Base-by-base conservation (phyloP, 2,888 invertebrate species). In the Epiblema foenella region DNA sequence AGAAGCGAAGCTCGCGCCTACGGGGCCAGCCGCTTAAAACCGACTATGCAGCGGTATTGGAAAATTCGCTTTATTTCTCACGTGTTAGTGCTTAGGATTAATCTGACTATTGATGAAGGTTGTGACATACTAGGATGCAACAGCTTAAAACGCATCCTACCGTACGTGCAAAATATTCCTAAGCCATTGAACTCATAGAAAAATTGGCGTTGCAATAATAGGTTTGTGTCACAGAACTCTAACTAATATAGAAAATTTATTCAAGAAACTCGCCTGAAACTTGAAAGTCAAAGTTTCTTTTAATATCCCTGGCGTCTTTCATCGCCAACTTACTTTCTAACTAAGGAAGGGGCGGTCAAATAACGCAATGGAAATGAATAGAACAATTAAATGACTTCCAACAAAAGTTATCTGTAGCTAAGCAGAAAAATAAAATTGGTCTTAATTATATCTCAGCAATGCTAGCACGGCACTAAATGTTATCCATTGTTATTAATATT, bases 1-100 rank as follows among this genome's bases (percentile, higher is more conserved):
- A 83, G 83, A 86, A 87, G 83, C 82, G 83, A 83, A 85, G 85
- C 83, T 85, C 81, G 83, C 88, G 90, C 90, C 90, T 89, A 90
- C 84, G 80, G 80, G 79, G 78, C 59, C 72, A 68, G 73, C 73
- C 74, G 72, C 73, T 77, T 74, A 75, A 74, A 77, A 75, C 77
- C 69, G 39, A 57, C 73, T 73, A 74, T 76, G 75, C 70, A 68
- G 76, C 75, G 71, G 73, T 72, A 64, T 70, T 24, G 37, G 17
- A 20, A 17, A 33, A 46, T 42, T 80, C 75, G 74, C 72, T 75
- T 74, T 73, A 73, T 76, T 66, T 66, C 29, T 37, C 57, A 54
- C 46, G 24, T 18, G 59, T 12, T 46, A 20, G 18, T 17, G 12
- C 20, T 8, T n/a, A 11, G 3, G 59, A 42, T n/a, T 59, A 3